Conservation (phyloP, 2,888 invertebrate genomes). For the Tuta absoluta region DNA sequence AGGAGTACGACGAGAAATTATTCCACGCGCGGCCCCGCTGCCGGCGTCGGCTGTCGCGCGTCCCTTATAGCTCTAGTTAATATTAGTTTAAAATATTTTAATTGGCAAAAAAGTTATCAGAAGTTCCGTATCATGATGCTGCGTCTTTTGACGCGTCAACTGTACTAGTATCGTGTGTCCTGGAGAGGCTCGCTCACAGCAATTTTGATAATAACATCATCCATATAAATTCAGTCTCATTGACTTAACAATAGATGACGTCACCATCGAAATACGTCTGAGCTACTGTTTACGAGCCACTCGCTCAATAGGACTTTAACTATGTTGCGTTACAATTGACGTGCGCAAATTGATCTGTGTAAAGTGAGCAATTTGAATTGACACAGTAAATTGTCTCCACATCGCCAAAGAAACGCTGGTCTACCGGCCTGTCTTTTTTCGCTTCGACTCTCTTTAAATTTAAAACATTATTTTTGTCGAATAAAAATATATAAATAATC, state of each 20-base stretch:
- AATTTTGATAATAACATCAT: background rate
- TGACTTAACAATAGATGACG: background rate
- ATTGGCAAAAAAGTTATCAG: constrained; percentile 21
- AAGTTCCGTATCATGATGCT: background rate
- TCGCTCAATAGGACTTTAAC: constrained; percentile 8
- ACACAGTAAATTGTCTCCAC: constrained; percentile 46
- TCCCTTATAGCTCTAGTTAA: constrained; percentile 38
- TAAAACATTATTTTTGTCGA: constrained; percentile 34
- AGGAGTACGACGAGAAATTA: constrained; percentile 78
- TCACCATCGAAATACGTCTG: background rate
- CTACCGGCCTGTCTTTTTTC: constrained; percentile 40
- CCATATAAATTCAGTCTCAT: constrained; percentile 16
- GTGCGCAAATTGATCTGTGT: constrained; percentile 58
- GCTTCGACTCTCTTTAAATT: constrained; percentile 37
- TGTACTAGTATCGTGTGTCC: constrained; percentile 17
- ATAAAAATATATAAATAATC: constrained; percentile 30
- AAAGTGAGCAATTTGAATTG: constrained; percentile 61
- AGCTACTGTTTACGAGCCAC: background rate
- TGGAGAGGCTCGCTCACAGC: background rate
- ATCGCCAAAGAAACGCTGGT: constrained; percentile 34
- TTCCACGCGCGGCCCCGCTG: constrained; percentile 44
- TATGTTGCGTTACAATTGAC: constrained; percentile 52
- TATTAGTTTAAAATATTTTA: constrained; percentile 29
- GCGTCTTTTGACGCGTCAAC: constrained; percentile 17
- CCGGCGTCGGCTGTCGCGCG: constrained; percentile 36